Percentiles rank a stretch among this genome's conserved stretches.
These are phyloP conservation scores for Adelosebastes latens DNA, from an alignment of 2,797 vertebrate species.

Conservation along the genomic window DNA sequence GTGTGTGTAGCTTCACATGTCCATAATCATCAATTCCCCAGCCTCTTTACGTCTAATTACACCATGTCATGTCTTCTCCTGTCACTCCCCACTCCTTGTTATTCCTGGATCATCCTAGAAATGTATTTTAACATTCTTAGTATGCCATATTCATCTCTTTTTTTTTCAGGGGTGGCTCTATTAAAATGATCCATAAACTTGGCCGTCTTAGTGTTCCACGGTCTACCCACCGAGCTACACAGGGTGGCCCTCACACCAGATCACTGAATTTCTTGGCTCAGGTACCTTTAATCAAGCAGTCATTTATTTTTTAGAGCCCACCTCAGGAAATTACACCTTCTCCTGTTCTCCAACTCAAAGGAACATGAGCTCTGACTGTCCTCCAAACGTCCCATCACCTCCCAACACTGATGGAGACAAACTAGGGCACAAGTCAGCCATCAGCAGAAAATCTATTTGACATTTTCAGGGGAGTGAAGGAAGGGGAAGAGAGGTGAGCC, in stretches of 20 bases:
- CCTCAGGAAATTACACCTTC: constrained; percentile 71
- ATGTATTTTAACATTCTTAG: not conserved
- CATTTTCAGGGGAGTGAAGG: constrained; percentile 25
- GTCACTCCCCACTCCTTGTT: not conserved
- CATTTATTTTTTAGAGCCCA: constrained; percentile 67
- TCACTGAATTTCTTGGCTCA: constrained; percentile 53
- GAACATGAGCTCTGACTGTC: constrained; percentile 52
- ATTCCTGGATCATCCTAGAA: not conserved
- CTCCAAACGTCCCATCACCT: constrained; percentile 57
- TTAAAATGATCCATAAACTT: constrained; percentile 22
- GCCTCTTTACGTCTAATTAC: constrained; percentile 8
- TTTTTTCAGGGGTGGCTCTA: not conserved
- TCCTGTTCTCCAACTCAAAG: constrained; percentile 63
- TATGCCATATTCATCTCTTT: not conserved
- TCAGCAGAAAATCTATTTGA: constrained; percentile 44
- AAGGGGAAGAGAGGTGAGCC: constrained; percentile 31
- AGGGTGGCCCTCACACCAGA: constrained; percentile 37
- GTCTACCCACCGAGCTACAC: constrained; percentile 6
- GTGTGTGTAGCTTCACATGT: not conserved
- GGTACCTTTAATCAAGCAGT: constrained; percentile 58
- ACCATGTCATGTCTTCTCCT: not conserved
- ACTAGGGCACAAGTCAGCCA: constrained; percentile 28
- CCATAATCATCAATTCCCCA: not conserved
- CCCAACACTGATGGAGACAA: constrained; percentile 44
- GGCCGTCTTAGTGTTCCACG: not conserved